Evolutionary conservation across 2,113 vertebrate genomes (phyloP).

Genomic region (Thinocorus orbignyianus): DNA sequence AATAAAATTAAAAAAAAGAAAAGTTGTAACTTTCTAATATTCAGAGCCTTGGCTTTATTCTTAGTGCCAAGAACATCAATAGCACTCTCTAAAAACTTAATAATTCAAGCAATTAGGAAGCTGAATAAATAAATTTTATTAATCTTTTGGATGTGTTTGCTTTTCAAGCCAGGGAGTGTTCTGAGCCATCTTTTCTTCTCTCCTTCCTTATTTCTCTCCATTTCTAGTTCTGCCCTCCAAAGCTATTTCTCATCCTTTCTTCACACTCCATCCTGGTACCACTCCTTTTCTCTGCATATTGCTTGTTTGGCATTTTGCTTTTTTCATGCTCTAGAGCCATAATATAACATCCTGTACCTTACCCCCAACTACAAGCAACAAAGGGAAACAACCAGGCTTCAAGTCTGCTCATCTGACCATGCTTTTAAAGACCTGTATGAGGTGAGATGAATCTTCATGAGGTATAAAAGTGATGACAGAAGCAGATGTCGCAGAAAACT

Average conservation of each 20-base stretch:
- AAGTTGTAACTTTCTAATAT: background rate
- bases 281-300: background rate
- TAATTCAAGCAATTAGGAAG: background rate
- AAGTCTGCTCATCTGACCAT: background rate
- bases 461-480: background rate
- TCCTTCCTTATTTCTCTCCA: background rate
- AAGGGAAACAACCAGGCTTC: accelerated
- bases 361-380: background rate
- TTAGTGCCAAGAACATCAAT: background rate
- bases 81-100: background rate
- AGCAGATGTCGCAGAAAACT: background rate
- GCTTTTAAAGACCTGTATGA: background rate
- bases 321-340: background rate
- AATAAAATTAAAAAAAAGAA: background rate
- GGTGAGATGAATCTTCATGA: background rate
- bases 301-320: background rate
- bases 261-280: background rate
- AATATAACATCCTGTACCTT: background rate
- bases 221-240: background rate
- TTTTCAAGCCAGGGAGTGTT: background rate
- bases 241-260: background rate
- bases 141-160: background rate
- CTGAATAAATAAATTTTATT: background rate
- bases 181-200: background rate
- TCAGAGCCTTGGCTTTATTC: background rate